Base-by-base conservation (phyloP, 2,888 invertebrate species). In the Cotesia congregata region DNA sequence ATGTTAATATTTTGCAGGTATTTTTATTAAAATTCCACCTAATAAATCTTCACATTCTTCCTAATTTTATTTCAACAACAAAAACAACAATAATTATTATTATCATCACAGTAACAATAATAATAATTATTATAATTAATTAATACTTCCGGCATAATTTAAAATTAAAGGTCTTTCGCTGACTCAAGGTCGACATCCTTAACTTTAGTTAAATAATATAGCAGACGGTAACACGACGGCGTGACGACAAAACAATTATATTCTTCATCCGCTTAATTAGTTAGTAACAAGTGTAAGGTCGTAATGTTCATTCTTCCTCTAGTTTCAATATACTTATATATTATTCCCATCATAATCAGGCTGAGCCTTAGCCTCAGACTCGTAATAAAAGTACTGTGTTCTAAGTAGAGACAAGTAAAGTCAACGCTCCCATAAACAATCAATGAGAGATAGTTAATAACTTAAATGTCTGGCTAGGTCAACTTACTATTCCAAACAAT, bases 211-310 rank as follows among this genome's bases (percentile, higher is more conserved):
- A 50, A 50, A 50, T 50, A 50, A 65, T 65, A 30, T 30, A 38
- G 65, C 38, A 67, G 50, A 15, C 61, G 38, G 12, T 41, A 30
- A 17, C 60, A 75, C 70, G 68, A 76, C 64, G 67, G 64, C 74
- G 75, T 72, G 64, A 41, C 61, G 68, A 38, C 71, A 68, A 39
- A 65, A 76, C 80, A 80, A 80, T 80, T 80, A 80, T 77, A 77
- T 78, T 64, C 71, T 20, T 77, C 39, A 39, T 71, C 40, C 62
- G 78, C 41, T 72, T 77, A 80, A 80, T 80, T 78, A 78, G 74
- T 70, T 50, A 76, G 74, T 77, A 77, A 76, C 68, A 74, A 78
- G 30, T 30, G 41, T 7, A 78, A 80, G 75, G 75, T 79, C 75
- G 74, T 80, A 78, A 79, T 67, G 64, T 20, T 72, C 60, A 71